Percentiles rank a stretch among this genome's conserved stretches.
Conservation (phyloP, 2,113 vertebrate genomes). For the Nycticorax nycticorax region DNA sequence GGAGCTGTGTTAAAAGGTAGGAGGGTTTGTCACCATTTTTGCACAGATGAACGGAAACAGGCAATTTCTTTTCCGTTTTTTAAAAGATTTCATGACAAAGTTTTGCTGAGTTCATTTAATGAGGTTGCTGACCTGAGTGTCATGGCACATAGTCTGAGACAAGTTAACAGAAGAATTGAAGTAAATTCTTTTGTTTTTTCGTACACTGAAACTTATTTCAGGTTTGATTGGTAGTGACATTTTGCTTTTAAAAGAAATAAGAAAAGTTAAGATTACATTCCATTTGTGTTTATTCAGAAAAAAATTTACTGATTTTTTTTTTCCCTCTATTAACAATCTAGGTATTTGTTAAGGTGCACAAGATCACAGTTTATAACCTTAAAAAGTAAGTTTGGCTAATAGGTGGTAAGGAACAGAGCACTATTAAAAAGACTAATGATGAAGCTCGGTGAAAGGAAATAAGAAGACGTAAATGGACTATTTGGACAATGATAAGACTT, state of each 20-base stretch:
- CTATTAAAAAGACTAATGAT: not conserved
- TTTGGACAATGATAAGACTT: not conserved
- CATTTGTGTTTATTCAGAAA: not conserved
- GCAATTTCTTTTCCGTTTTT: not conserved
- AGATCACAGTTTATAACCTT: not conserved
- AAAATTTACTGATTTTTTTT: not conserved
- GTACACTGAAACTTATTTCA: not conserved
- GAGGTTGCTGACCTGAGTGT: not conserved
- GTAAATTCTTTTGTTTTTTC: not conserved
- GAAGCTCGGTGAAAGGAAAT: not conserved
- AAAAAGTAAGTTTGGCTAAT: not conserved
- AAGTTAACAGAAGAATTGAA: not conserved
- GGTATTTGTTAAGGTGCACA: not conserved
- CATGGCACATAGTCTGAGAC: not conserved
- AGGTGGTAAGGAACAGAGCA: not conserved
- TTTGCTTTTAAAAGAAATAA: not conserved
- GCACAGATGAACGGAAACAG: not conserved
- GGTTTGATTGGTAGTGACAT: not conserved
- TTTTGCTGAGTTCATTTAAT: not conserved
- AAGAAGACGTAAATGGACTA: not conserved
- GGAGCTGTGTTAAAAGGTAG: conserved; percentile 11
- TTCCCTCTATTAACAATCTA: not conserved
- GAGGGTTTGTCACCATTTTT: not conserved
- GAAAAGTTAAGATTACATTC: not conserved
- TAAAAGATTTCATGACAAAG: not conserved